Base-by-base conservation (phyloP, 2,888 invertebrate species). In the Hyalella azteca region DNA sequence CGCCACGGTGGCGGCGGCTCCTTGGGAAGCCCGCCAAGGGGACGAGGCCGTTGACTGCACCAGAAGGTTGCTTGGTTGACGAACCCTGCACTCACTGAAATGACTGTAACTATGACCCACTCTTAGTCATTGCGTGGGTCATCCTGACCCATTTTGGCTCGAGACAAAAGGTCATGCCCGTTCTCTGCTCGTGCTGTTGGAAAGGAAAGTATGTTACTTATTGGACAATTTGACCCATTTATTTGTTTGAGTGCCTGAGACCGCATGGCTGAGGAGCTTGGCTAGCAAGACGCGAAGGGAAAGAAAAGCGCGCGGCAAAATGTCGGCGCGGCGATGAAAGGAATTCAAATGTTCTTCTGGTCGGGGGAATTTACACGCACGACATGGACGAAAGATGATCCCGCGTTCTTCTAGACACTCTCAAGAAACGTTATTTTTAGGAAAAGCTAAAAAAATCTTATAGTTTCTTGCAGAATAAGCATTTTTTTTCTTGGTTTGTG, bases 21-120 rank as follows among this genome's bases (percentile, higher is more conserved):
- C 66, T 66, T 66, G 66, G 66, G 66, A 66, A 66, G 66, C 66
- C 39, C 32, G 5, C 66, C 66, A 66, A 66, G 66, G 66, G 66
- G 66, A 66, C 19, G 19, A 66, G 66, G 66, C 2, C 66, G 19
- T 66, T 66, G 66, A 66, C 66, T 66, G 66, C 66, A 36, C 36
- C 66, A 66, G 66, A 66, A 66, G 66, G 66, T 36, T 32, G 60
- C 66, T 36, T 59, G 29, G 9, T 39, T 19, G 66, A 59, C 59
- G 59, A 13, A 26, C 59, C 29, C 59, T 3, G n/a, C 66, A 15
- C 54, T 26, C n/a, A n/a, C n/a, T n/a, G n/a, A n/a, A n/a, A n/a
- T n/a, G n/a, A n/a, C n/a, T n/a, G n/a, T n/a, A n/a, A n/a, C n/a
- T n/a, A n/a, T n/a, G n/a, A n/a, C n/a, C n/a, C n/a, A n/a, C n/a